phyloP scores from a whole-genome alignment of 2,888 invertebrate species.

The Ectobius pallidus region DNA sequence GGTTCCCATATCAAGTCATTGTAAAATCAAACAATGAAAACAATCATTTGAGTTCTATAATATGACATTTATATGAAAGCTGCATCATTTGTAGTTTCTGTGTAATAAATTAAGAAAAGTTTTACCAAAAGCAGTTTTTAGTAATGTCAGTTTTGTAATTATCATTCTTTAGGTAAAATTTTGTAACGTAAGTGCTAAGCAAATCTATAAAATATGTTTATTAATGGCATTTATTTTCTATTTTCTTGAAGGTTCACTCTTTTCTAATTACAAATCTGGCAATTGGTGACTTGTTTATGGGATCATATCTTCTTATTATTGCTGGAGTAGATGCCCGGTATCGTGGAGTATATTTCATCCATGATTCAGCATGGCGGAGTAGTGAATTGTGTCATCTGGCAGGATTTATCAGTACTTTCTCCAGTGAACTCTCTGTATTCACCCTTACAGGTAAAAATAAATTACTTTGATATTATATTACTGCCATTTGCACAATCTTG shows the following conservation, averaged over 20 bases:
- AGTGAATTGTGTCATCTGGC: conserved; percentile 51
- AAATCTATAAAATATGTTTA: no score
- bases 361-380: conserved; percentile 51
- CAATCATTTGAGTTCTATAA: no score
- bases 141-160: no score
- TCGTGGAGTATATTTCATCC: conserved; percentile 55
- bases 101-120: no score
- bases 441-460: conserved; percentile 50
- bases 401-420: conserved; percentile 54
- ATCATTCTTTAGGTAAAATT: no score
- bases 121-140: no score
- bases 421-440: conserved; percentile 53
- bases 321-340: conserved; percentile 53
- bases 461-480: not conserved
- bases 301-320: conserved; percentile 53
- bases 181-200: no score
- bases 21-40: no score
- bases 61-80: no score
- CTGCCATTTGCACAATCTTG: not conserved
- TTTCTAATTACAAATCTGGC: conserved; percentile 54
- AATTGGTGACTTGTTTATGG: conserved; percentile 54
- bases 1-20: no score
- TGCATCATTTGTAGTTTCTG: no score
- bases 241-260: conserved; percentile 56
- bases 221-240: no score